Evolutionary conservation across 2,888 invertebrate species (phyloP).

Genomic region (Sturmia bella): DNA sequence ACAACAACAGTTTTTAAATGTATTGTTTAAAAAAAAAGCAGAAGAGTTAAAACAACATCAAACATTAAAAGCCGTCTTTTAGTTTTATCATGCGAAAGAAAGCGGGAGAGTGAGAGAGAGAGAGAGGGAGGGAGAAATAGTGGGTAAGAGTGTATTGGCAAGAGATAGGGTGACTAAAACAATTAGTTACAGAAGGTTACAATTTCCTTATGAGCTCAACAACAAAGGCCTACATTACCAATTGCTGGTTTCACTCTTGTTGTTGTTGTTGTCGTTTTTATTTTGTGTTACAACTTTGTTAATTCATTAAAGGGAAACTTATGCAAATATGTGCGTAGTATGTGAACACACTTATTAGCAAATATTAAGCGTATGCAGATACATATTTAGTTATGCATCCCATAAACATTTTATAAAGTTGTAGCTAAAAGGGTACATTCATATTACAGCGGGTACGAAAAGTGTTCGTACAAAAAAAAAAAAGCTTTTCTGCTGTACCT

Average conservation of each 20-base stretch:
- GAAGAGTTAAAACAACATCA: slow-evolving; percentile 50
- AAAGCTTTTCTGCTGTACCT: too few species aligned
- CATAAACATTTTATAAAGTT: background rate
- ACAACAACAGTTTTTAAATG: slow-evolving; percentile 36
- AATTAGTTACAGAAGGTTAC: slow-evolving; percentile 52
- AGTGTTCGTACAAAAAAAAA: background rate
- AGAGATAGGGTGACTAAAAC: background rate
- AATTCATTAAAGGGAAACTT: slow-evolving; percentile 54
- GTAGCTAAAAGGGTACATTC: background rate
- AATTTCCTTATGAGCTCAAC: slow-evolving; percentile 46
- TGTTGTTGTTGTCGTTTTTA: slow-evolving; percentile 1
- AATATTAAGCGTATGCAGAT: background rate
- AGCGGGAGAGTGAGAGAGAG: background rate
- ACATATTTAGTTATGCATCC: background rate
- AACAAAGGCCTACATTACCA: slow-evolving; percentile 10
- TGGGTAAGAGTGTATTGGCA: background rate
- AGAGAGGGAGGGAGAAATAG: background rate
- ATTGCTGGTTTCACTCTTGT: slow-evolving; percentile 8
- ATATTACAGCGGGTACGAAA: background rate
- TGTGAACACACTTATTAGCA: slow-evolving; percentile 30
- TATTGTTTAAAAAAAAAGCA: slow-evolving; percentile 56
- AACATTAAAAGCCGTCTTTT: slow-evolving; percentile 59
- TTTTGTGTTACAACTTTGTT: slow-evolving; percentile 58
- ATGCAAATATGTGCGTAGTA: slow-evolving; percentile 21
- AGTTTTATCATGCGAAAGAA: slow-evolving; percentile 39